Percentiles rank a stretch among this genome's conserved stretches.
Conservation (phyloP, 2,113 vertebrate genomes). For the Sphyrna mokarran region DNA sequence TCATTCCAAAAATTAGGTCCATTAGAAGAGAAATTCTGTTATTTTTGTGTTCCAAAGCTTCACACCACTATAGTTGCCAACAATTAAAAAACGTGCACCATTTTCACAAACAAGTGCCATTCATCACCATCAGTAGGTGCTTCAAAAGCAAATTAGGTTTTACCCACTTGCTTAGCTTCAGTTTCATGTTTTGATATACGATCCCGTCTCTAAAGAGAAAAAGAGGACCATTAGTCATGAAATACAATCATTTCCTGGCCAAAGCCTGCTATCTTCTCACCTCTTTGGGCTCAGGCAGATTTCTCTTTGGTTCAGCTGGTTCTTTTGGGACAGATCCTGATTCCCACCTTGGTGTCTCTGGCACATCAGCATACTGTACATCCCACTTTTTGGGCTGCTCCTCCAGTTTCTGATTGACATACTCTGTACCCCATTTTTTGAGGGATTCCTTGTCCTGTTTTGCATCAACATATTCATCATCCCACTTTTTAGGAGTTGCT, state of each 20-base stretch:
- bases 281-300: slow-evolving; percentile 62
- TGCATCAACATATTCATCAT: background rate
- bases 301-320: slow-evolving; percentile 56
- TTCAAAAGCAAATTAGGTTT: background rate
- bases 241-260: slow-evolving; percentile 4
- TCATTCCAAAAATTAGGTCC: background rate
- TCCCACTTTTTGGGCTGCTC: slow-evolving; percentile 31
- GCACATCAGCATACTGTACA: background rate
- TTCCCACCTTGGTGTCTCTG: slow-evolving; percentile 54
- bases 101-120: background rate
- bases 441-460: background rate
- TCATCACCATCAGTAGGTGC: slow-evolving; percentile 15
- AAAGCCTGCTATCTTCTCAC: slow-evolving; percentile 48
- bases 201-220: slow-evolving; percentile 58
- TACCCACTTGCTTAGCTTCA: slow-evolving; percentile 56
- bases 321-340: slow-evolving; percentile 63
- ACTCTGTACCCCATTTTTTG: background rate
- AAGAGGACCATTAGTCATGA: background rate
- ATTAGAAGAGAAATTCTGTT: background rate
- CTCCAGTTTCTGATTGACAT: background rate
- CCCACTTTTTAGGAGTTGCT: background rate
- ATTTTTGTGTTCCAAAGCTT: too few species aligned
- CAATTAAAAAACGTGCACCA: background rate
- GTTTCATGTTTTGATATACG: slow-evolving; percentile 54
- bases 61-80: background rate